Conservation (phyloP, 2,888 invertebrate genomes). For the Pogonocherus hispidulus region DNA sequence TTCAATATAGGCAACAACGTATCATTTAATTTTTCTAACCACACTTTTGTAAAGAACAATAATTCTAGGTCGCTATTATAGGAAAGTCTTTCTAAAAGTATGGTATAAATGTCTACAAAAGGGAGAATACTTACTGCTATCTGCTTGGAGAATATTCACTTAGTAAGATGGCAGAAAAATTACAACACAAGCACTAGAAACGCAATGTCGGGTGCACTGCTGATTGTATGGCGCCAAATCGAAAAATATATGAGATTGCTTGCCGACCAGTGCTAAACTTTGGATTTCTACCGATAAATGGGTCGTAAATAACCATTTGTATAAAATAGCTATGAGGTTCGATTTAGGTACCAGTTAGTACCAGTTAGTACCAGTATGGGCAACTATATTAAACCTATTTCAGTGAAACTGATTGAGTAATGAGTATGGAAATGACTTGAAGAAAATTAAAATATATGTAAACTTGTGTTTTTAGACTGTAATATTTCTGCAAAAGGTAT, state of each 20-base stretch:
- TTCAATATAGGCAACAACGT: constrained; percentile 14
- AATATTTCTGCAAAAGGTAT: too few relatives aligned
- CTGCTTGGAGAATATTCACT: neutral
- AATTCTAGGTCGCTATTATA: constrained; percentile 14
- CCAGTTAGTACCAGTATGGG: too few relatives aligned
- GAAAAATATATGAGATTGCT: neutral
- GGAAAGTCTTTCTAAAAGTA: constrained; percentile 5
- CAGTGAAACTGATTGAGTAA: too few relatives aligned
- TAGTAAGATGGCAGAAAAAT: constrained; percentile 11
- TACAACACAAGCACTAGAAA: constrained; percentile 11
- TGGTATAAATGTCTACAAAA: constrained; percentile 5
- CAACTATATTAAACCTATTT: too few relatives aligned
- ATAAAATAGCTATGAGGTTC: too few relatives aligned
- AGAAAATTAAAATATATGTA: too few relatives aligned
- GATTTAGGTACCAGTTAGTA: neutral
- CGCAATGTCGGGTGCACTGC: neutral
- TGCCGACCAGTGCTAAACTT: too few relatives aligned
- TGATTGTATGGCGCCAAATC: neutral
- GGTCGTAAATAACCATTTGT: too few relatives aligned
- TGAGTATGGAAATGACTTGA: too few relatives aligned
- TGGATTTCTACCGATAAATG: too few relatives aligned
- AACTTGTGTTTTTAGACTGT: too few relatives aligned
- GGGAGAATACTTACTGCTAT: constrained; percentile 3
- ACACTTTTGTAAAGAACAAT: constrained; percentile 5
- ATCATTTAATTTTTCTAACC: constrained; percentile 2